Base-by-base conservation (phyloP, 1,140 invertebrate species). In the Brachionus rubens region DNA sequence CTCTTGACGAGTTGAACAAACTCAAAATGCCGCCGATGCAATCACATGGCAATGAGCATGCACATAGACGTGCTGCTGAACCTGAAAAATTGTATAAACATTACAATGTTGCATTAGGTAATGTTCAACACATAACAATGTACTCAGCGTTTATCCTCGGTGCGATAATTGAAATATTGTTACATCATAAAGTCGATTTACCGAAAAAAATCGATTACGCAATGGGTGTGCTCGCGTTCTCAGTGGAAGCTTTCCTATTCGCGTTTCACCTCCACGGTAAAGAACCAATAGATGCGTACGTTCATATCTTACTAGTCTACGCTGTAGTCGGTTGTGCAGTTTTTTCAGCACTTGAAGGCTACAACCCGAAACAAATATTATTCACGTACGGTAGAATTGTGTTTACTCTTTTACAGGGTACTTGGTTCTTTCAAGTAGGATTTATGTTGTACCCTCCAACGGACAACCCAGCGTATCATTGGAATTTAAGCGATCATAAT, bases 81-180 rank as follows among this genome's bases (percentile, higher is more conserved):
- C 3, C 33, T 6, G 19, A 43, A 21, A 65, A 43, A 28, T 6
- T 65, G 12, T 14, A 46, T 14, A 46, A 14, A 16, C 9, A 77
- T 12, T 79, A 81, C 3, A 77, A 84, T 54, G 81, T 83, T 4
- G 76, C 81, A 12, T 85, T 50, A 4, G 85, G 82, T 6, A 87
- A 87, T 80, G 82, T 81, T 26, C 87, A 88, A 77, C 87, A 88
- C 78, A 85, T 86, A 14, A 87, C 86, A 1, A 88, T 88, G 87
- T 88, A 84, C 79, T 84, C 86, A 79, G 86, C 86, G 77, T 87
- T 87, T 78, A 84, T 83, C 14, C 56, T 87, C 12, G 82, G 72
- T 2, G 28, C 48, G 1, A 78, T 86, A 0, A 75, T 86, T 10
- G 87, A 87, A 54, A 77, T 87, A 1, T 36, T 85, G 0, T 54